These are phyloP conservation scores for Drosophila orosa DNA, from an alignment of 1,140 invertebrate genomes.

Conservation along the genomic window DNA sequence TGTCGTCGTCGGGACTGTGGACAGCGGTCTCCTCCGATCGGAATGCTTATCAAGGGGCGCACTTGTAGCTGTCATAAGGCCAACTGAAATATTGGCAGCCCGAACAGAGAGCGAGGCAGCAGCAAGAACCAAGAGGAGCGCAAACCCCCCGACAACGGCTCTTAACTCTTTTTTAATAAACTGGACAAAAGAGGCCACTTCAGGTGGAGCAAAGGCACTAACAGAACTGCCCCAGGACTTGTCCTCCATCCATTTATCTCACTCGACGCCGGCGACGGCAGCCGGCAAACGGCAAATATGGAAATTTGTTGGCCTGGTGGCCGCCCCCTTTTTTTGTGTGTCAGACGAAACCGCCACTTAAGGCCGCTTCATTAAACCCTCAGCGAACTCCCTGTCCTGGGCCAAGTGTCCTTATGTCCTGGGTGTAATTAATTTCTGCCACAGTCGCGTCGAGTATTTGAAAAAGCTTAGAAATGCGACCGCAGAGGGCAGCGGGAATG, in stretches of 20 bases:
- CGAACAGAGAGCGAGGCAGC: constrained; percentile 26
- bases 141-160: not conserved
- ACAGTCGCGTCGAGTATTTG: constrained; percentile 54
- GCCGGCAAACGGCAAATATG: constrained; percentile 59
- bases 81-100: constrained; percentile 73
- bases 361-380: constrained; percentile 78
- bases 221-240: constrained; percentile 45
- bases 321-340: constrained; percentile 31
- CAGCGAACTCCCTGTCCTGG: constrained; percentile 49
- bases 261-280: constrained; percentile 51
- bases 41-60: constrained; percentile 72
- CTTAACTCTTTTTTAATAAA: constrained; percentile 34
- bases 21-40: constrained; percentile 24
- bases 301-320: constrained; percentile 57
- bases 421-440: constrained; percentile 73
- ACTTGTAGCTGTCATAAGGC: constrained; percentile 77
- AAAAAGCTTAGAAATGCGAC: constrained; percentile 54
- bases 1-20: constrained; percentile 38
- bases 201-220: constrained; percentile 31
- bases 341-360: constrained; percentile 25
- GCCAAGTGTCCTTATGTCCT: constrained; percentile 63
- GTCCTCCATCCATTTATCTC: constrained; percentile 67
- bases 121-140: constrained; percentile 22
- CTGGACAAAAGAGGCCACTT: constrained; percentile 50
- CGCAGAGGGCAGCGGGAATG: not conserved